Conservation (phyloP, 2,888 invertebrate genomes). For the Timema cristinae region DNA sequence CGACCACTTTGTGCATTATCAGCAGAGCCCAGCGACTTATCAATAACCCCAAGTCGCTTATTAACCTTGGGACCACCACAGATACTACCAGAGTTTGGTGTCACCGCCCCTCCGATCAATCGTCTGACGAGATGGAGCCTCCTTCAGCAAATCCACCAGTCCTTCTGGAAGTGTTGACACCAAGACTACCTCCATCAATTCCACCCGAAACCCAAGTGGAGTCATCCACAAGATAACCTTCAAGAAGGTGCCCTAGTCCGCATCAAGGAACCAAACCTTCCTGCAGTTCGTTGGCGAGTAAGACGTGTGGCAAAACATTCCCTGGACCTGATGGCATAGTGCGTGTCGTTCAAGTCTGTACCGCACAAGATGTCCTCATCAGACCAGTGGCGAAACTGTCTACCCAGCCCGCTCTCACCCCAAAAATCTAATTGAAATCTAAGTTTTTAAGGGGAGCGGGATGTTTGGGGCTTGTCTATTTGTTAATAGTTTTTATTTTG, state of each 20-base stretch:
- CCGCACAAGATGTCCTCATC: not conserved
- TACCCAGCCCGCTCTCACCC: too few species aligned
- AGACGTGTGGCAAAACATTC: not conserved
- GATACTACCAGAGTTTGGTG: not conserved
- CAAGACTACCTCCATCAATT: not conserved
- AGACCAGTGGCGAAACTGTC: not conserved
- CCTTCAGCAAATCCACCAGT: constrained; percentile 7
- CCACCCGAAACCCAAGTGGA: not conserved
- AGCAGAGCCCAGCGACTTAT: constrained; percentile 12
- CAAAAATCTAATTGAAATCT: not conserved
- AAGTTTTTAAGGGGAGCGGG: not conserved
- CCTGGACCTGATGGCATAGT: constrained; percentile 12
- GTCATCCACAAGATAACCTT: not conserved
- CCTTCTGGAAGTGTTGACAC: constrained; percentile 9
- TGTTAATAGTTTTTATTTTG: too few species aligned
- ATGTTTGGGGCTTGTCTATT: not conserved
- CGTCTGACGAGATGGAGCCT: constrained; percentile 17
- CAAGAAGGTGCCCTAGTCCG: not conserved
- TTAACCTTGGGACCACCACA: constrained; percentile 4
- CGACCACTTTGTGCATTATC: constrained; percentile 1
- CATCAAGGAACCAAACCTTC: not conserved
- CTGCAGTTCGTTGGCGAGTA: not conserved
- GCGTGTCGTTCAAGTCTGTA: not conserved
- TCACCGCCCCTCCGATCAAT: not conserved
- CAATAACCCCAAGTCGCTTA: constrained; percentile 19